Evolutionary conservation across 2,797 vertebrate species (phyloP).

Genomic region (Psittacula derbiana): DNA sequence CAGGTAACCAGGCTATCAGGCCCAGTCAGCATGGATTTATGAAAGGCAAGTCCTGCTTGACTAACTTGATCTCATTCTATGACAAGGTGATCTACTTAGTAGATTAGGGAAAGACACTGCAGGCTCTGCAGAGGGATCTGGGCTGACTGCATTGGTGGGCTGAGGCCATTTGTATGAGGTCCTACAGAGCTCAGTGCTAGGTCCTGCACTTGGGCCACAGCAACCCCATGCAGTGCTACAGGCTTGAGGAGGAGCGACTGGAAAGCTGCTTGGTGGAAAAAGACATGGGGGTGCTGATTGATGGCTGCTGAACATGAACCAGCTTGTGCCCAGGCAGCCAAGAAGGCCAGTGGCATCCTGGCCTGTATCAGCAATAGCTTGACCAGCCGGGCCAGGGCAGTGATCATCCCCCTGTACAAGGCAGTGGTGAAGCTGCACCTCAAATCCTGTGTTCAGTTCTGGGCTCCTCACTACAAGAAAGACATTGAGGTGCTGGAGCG

Average conservation of each 20-base stretch:
- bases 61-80: not conserved
- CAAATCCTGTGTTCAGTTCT: rapidly evolving
- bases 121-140: not conserved
- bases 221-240: not conserved
- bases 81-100: not conserved
- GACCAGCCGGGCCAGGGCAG: not conserved
- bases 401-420: rapidly evolving
- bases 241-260: not conserved
- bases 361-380: not conserved
- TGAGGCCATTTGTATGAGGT: rapidly evolving
- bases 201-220: not conserved
- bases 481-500: rapidly evolving
- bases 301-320: not conserved
- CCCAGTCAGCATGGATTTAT: not conserved
- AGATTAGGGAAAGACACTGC: not conserved
- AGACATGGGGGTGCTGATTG: not conserved
- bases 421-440: not conserved
- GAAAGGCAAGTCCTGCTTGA: not conserved
- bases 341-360: not conserved
- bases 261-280: not conserved
- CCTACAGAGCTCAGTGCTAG: not conserved
- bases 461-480: not conserved
- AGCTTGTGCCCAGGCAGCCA: not conserved
- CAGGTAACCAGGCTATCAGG: not conserved
- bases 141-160: not conserved